These are phyloP conservation scores for Antennarius striatus DNA, from an alignment of 2,113 vertebrate species.

Conservation along the genomic window DNA sequence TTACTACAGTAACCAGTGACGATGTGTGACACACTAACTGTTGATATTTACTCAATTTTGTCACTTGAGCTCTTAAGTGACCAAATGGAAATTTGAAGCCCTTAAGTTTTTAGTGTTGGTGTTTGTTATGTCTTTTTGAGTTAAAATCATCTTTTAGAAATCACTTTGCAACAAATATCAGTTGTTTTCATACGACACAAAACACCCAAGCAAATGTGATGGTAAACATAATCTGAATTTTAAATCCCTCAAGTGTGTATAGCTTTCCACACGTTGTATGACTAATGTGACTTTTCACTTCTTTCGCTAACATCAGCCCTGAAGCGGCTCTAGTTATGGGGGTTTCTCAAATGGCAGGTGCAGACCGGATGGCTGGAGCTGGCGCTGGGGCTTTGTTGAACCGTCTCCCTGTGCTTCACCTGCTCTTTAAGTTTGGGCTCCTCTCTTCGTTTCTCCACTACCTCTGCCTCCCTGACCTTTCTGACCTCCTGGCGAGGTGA, in stretches of 20 bases:
- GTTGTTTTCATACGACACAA: too few species aligned
- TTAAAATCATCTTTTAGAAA: too few species aligned
- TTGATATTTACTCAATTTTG: too few species aligned
- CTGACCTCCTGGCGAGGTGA: conserved; percentile 63
- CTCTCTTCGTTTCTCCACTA: conserved; percentile 68
- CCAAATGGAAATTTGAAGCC: too few species aligned
- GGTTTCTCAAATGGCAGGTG: conserved; percentile 78
- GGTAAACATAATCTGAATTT: too few species aligned
- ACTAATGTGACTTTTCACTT: conserved; percentile 5
- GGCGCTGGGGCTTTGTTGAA: conserved; percentile 55
- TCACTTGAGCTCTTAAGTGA: too few species aligned
- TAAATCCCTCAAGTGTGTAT: neutral
- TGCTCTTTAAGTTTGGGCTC: conserved; percentile 68
- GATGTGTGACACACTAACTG: too few species aligned
- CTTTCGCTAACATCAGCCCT: neutral
- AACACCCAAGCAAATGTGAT: too few species aligned
- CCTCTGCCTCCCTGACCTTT: conserved; percentile 66
- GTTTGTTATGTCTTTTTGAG: too few species aligned
- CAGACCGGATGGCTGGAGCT: conserved; percentile 69
- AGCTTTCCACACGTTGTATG: neutral
- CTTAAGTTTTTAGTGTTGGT: too few species aligned
- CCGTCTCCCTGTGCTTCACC: conserved; percentile 62
- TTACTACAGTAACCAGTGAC: too few species aligned
- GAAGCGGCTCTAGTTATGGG: conserved; percentile 49
- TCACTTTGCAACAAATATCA: too few species aligned